Conservation (phyloP, 92 coral and sea anemone species). For the Chrysogorgia sp. region DNA sequence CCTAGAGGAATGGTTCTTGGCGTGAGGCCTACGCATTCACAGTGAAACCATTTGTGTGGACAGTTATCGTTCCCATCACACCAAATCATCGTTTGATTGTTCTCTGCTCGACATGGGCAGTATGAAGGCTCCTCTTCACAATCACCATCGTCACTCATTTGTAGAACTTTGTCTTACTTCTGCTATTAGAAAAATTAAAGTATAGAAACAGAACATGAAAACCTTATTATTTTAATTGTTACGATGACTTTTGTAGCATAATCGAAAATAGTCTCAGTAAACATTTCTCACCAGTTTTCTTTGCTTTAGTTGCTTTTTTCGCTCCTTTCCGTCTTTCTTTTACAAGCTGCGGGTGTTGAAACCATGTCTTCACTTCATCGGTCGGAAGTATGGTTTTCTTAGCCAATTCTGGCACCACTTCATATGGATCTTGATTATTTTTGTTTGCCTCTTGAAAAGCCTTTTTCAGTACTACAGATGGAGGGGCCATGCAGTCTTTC, state of each 20-base stretch:
- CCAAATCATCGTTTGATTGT: constrained; percentile 61
- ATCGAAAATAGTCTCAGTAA: not conserved
- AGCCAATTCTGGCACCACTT: constrained; percentile 44
- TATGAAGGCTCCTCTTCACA: constrained; percentile 50
- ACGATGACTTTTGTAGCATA: no score
- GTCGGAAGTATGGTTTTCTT: constrained; percentile 45
- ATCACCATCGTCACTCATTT: constrained; percentile 23
- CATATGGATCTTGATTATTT: constrained; percentile 29
- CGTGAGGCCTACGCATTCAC: constrained; percentile 62
- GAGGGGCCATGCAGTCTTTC: constrained; percentile 45
- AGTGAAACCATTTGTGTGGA: constrained; percentile 59
- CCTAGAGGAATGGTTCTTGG: constrained; percentile 56
- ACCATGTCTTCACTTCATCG: constrained; percentile 56
- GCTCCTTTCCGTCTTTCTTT: constrained; percentile 54
- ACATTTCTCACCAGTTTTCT: constrained; percentile 44
- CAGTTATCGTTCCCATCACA: constrained; percentile 54
- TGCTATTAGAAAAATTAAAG: not conserved
- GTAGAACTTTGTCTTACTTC: no score
- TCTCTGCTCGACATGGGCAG: constrained; percentile 56
- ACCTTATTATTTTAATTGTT: constrained; percentile 6
- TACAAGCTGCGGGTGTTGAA: constrained; percentile 49
- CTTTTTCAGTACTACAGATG: constrained; percentile 31
- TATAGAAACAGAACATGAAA: constrained; percentile 5
- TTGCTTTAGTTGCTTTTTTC: constrained; percentile 59
- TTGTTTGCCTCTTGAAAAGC: constrained; percentile 43